Evolutionary conservation across 1,140 invertebrate species (phyloP), one percentile per base, ranked within the genome.

Genomic region (Mizuhopecten yessoensis): DNA sequence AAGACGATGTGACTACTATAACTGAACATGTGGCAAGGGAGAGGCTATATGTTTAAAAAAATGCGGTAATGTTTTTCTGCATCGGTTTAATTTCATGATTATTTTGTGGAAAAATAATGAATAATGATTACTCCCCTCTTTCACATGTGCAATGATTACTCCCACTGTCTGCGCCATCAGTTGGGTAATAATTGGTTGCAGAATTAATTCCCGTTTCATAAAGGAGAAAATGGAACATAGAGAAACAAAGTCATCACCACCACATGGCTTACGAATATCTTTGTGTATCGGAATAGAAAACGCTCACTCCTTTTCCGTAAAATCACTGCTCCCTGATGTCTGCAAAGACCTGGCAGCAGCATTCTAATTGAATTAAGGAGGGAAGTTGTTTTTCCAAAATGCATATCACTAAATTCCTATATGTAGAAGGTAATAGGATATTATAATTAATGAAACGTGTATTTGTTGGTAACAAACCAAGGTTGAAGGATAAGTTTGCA

Each of bases 121-220:
- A 75, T 75, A 75, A 75, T 75, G 57, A 75, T 75, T 75, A 7
- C 57, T 75, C 57, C n/a, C 57, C 57, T 75, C 57, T 75, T 75
- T 75, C 23, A 75, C 57, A 75, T 75, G 57, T 75, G 23, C 57
- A 75, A 29, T 75, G 57, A 75, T 75, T 17, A n/a, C 57, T 75
- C 57, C 57, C 57, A 29, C 57, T 75, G 57, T 5, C n/a, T 75
- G n/a, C 57, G 1, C 11, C 20, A n/a, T 29, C 57, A 75, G 5
- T 75, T 5, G 5, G 57, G 57, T 13, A 29, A 29, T 75, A 75
- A 75, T 75, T 75, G n/a, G 57, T 29, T n/a, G 29, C 57, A 75
- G 57, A 75, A n/a, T 75, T 75, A 75, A 75, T 29, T 75, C 57
- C n/a, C 2, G n/a, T 75, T 75, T 75, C 29, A 75, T 75, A 75